Percentiles rank a stretch among this genome's conserved stretches.
Conservation (phyloP, 2,113 vertebrate genomes). For the Callithrix jacchus region DNA sequence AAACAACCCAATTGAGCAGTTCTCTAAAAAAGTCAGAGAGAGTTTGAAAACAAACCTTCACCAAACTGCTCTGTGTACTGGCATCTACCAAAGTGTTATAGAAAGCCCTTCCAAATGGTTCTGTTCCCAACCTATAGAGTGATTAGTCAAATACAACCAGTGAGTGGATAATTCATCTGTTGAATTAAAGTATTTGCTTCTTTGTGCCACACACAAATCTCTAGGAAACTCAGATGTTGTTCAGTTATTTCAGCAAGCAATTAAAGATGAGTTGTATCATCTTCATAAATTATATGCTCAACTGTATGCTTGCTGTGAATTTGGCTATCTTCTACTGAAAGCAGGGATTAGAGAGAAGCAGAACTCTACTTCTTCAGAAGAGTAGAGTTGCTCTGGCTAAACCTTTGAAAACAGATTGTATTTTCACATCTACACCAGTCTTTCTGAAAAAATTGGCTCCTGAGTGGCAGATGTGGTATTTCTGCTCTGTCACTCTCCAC, state of each 20-base stretch:
- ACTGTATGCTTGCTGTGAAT: constrained; percentile 89
- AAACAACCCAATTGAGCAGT: constrained; percentile 99
- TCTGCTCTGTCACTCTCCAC: constrained; percentile 61
- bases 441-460: constrained; percentile 95
- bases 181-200: constrained; percentile 94
- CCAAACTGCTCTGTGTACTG: constrained; percentile 91
- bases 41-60: constrained; percentile 89
- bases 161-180: constrained; percentile 88
- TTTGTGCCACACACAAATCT: constrained; percentile 97
- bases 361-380: background rate
- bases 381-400: constrained; percentile 80
- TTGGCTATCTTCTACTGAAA: background rate
- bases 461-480: constrained; percentile 85
- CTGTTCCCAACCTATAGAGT: constrained; percentile 91
- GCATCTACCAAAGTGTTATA: constrained; percentile 94
- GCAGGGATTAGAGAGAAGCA: no score
- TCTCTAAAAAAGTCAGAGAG: constrained; percentile 90
- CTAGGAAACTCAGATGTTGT: constrained; percentile 94
- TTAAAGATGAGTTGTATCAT: constrained; percentile 90
- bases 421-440: constrained; percentile 94
- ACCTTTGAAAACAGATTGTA: constrained; percentile 99
- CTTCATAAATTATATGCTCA: constrained; percentile 93
- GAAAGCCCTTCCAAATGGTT: constrained; percentile 95
- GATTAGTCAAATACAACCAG: constrained; percentile 89
- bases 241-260: constrained; percentile 95